phyloP scores from a whole-genome alignment of 2,797 vertebrate species.

The Melanotaenia boesemani region DNA sequence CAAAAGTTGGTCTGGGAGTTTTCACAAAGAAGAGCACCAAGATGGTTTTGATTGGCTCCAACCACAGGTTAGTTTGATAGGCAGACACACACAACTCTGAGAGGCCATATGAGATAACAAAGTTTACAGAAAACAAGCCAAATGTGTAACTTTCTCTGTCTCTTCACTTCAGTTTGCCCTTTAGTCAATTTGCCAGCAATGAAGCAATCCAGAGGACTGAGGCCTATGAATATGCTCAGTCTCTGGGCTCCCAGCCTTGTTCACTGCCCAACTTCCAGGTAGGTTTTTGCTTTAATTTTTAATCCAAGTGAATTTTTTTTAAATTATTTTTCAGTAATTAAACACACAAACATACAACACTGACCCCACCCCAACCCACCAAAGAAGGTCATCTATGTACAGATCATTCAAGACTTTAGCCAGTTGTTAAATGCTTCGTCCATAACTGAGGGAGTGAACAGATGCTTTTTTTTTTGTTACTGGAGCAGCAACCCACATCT shows the following conservation, averaged over 20 bases:
- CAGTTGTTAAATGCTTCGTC: too few relatives aligned
- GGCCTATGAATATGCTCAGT: constrained; percentile 96
- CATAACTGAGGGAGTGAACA: too few relatives aligned
- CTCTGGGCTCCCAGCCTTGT: constrained; percentile 89
- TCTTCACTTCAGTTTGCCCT: constrained; percentile 83
- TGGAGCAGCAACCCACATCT: too few relatives aligned
- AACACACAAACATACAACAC: too few relatives aligned
- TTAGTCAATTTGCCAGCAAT: constrained; percentile 91
- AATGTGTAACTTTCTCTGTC: constrained; percentile 13
- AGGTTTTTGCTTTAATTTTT: not conserved
- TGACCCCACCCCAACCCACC: too few relatives aligned
- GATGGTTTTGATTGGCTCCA: constrained; percentile 93
- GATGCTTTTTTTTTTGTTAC: too few relatives aligned
- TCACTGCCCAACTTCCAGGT: constrained; percentile 94
- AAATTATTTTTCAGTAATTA: too few relatives aligned
- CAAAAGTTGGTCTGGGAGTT: constrained; percentile 92
- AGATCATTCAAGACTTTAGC: too few relatives aligned
- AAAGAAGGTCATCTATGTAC: too few relatives aligned
- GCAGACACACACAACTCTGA: not conserved
- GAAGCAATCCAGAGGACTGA: constrained; percentile 98
- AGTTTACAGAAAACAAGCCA: not conserved
- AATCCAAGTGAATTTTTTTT: not conserved
- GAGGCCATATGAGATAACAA: not conserved
- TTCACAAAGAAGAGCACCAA: constrained; percentile 96
- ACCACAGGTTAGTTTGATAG: constrained; percentile 88